Base-by-base conservation (phyloP, 2,888 invertebrate species). In the Fragum whitleyi region DNA sequence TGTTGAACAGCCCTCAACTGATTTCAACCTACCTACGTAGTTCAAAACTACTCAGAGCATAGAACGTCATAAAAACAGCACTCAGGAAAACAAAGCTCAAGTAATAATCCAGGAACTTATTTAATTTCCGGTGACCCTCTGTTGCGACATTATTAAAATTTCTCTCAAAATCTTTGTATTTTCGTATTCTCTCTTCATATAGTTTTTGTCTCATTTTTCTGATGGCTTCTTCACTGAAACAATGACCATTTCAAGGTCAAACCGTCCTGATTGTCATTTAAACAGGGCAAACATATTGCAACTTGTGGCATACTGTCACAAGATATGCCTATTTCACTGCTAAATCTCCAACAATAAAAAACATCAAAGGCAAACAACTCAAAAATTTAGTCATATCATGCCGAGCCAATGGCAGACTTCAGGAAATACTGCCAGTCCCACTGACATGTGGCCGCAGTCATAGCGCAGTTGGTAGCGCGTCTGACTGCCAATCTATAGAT, bases 141-240 rank as follows among this genome's bases (percentile, higher is more conserved):
- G 23, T 23, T 26, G 19, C 9, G 21, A 29, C 21, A 14, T 42
- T 39, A 21, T 42, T n/a, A 16, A 65, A 9, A 11, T 26, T 11
- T 65, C 36, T 19, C 23, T 65, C 65, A 29, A 65, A 65, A 14
- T 65, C 65, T 6, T 36, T 39, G 26, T 14, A 65, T 36, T 42
- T 21, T 42, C 42, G 36, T 2, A 23, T 14, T 26, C 65, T 19
- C 16, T 65, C 42, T 65, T 39, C 65, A 14, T 42, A 21, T 19
- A 19, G 21, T 65, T 65, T 65, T 26, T 65, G 19, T 65, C 65
- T 65, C 36, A 26, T 16, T 42, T 42, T 65, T 21, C 42, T 39
- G 0, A 65, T 23, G n/a, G 42, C 42, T 42, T 61, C 29, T 19
- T 65, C 65, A 42, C 65, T 65, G 65, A 65, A 65, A 65, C 23